Evolutionary conservation across 1,140 invertebrate genomes (phyloP), one percentile per base, ranked within the genome.

Genomic region (Bombus polaris): DNA sequence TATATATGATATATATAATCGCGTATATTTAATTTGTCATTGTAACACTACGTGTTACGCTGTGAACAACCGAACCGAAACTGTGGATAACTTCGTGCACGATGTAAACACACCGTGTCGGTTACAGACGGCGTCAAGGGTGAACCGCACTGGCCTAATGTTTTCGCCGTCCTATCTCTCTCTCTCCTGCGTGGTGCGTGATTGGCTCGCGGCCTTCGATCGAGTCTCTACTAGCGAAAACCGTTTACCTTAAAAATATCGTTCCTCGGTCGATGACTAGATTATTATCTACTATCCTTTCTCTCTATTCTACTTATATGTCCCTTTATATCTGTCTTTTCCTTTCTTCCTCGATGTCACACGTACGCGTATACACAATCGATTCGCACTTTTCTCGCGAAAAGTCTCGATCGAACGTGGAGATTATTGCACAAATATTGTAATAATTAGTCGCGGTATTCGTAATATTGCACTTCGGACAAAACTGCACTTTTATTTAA

Each of bases 31-130:
- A 62, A 62, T 62, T 62, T 12, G 39, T 5, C 28, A 28, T 15
- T 42, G n/a, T 76, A 76, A 22, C 25, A 57, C 53, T 77, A n/a
- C 75, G 53, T 37, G 53, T 15, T 77, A 76, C 37, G 32, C 6
- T 66, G 53, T 9, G 62, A 35, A 22, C 82, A n/a, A 53, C 22
- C 15, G 28, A 32, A 59, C 18, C 25, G 18, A 18, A 59, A 39
- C 32, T 44, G 42, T 37, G 39, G 32, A 59, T n/a, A 62, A 39
- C 35, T 37, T 12, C 12, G 28, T 22, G 76, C 32, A 37, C 39
- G 47, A 80, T 80, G 68, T 85, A 85, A 85, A 85, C 77, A 85
- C n/a, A 32, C 47, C 68, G 53, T 35, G 68, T 79, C 76, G 66
- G 66, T 53, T 35, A 47, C 25, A 35, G 6, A 57, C 39, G 8